Evolutionary conservation across 2,797 vertebrate genomes (phyloP).

Genomic region (Buceros bicornis): DNA sequence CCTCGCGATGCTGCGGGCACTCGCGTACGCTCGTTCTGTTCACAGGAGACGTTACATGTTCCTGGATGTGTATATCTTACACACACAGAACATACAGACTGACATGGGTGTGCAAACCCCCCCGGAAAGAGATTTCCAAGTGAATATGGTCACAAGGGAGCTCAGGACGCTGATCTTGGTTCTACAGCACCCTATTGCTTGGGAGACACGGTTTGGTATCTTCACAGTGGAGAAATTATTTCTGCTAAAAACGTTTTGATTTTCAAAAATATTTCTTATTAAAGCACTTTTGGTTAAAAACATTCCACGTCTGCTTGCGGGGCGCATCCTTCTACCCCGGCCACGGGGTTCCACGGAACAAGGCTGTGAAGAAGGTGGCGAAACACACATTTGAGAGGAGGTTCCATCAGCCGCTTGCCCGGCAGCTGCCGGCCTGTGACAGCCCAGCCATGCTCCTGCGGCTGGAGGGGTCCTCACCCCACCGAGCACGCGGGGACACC

Average conservation of each 20-base stretch:
- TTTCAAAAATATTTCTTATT: neutral
- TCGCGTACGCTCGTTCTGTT: neutral
- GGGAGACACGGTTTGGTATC: neutral
- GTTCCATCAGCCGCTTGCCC: fast-evolving
- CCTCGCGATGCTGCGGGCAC: neutral
- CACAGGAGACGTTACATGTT: neutral
- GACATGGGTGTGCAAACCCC: neutral
- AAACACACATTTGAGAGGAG: fast-evolving
- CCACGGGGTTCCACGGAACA: neutral
- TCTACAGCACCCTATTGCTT: neutral
- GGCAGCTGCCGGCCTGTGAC: neutral
- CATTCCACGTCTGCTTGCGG: neutral
- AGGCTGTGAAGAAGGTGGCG: neutral
- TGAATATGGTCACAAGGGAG: fast-evolving
- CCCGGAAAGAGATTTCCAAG: neutral
- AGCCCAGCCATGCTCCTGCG: neutral
- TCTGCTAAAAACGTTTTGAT: neutral
- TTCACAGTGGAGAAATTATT: neutral
- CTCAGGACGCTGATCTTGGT: fast-evolving
- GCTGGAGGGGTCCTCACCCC: neutral
- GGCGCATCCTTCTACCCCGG: neutral
- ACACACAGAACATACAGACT: neutral
- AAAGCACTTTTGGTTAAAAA: neutral
- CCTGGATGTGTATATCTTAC: neutral
- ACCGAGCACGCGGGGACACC: fast-evolving